Conservation (phyloP, 2,888 invertebrate genomes). For the Clostera curtula region DNA sequence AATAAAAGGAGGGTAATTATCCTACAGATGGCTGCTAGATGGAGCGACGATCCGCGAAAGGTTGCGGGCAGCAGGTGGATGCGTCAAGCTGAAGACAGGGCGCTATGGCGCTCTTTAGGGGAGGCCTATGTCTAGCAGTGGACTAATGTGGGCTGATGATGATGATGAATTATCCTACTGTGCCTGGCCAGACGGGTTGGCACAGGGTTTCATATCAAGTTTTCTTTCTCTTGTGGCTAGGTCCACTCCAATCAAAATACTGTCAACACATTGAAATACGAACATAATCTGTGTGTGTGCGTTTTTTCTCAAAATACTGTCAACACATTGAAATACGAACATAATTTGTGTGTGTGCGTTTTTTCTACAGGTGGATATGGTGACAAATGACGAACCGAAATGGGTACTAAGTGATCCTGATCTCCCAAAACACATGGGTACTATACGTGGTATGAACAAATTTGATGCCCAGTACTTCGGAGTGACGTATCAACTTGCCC, state of each 20-base stretch:
- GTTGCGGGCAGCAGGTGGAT: no score
- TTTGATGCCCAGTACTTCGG: slow-evolving; percentile 83
- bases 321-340: neutral
- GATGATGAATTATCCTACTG: no score
- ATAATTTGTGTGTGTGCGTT: neutral
- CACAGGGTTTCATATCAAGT: no score
- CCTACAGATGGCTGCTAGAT: no score
- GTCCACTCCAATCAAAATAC: neutral
- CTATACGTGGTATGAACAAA: slow-evolving; percentile 74
- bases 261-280: neutral
- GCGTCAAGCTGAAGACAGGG: no score
- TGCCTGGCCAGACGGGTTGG: no score
- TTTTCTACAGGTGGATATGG: slow-evolving; percentile 77
- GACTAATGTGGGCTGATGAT: no score
- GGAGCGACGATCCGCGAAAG: no score
- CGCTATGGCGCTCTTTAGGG: no score
- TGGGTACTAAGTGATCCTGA: slow-evolving; percentile 78
- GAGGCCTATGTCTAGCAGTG: no score
- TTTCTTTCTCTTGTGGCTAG: no score
- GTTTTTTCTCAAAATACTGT: neutral
- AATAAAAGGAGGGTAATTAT: no score
- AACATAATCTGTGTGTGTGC: slow-evolving; percentile 4
- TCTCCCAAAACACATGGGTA: slow-evolving; percentile 79
- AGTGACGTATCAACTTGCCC: slow-evolving; percentile 77
- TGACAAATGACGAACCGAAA: slow-evolving; percentile 80